Conservation (phyloP, 2,797 vertebrate genomes). For the Rhinogobio ventralis region DNA sequence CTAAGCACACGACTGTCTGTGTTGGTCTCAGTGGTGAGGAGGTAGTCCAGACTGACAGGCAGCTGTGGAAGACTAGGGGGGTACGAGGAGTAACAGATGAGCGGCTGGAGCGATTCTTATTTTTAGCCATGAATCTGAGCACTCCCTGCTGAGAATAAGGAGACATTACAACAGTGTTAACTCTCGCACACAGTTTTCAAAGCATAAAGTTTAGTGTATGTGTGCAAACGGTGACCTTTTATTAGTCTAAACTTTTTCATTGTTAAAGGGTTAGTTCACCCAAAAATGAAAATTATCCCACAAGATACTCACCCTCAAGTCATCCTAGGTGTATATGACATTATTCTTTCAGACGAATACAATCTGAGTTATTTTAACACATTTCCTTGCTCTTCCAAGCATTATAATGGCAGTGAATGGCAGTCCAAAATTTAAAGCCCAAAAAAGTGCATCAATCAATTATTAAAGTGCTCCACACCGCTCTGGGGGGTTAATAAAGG, state of each 20-base stretch:
- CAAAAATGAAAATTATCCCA: no score
- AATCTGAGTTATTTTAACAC: no score
- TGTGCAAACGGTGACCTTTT: slow-evolving; percentile 2
- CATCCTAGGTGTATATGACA: no score
- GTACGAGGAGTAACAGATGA: background rate
- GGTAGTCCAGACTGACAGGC: slow-evolving; percentile 23
- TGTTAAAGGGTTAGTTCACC: background rate
- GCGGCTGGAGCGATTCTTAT: slow-evolving; percentile 19
- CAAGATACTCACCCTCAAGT: no score
- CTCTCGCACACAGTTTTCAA: background rate
- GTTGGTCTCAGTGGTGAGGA: background rate
- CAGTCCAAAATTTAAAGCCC: no score
- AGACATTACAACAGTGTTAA: background rate
- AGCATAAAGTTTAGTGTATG: background rate
- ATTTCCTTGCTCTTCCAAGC: no score
- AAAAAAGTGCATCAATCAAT: no score
- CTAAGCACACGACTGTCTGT: background rate
- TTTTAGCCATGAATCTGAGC: background rate
- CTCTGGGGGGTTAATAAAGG: no score
- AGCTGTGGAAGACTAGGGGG: slow-evolving; percentile 17
- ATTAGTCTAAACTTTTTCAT: background rate
- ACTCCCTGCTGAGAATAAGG: slow-evolving; percentile 10
- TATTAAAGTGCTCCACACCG: no score
- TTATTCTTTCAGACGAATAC: no score
- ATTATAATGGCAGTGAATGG: no score